phyloP scores from a whole-genome alignment of 2,797 vertebrate genomes.

The Cyprinodon diabolis region DNA sequence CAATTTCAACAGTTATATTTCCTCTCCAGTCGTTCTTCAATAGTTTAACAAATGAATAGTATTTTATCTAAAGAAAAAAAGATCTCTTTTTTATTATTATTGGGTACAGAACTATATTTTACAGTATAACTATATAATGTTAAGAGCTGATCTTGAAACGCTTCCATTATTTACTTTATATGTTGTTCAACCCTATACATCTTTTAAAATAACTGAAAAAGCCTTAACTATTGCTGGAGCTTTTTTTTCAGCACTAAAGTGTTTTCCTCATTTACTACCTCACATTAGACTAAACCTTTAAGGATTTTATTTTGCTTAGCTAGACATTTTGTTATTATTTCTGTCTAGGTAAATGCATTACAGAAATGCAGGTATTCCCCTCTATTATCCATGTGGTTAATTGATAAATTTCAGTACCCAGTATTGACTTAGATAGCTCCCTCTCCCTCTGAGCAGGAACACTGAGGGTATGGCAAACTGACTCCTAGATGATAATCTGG shows the following conservation, averaged over 20 bases:
- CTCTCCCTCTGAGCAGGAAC: constrained; percentile 24
- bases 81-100: not conserved
- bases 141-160: not conserved
- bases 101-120: not conserved
- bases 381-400: not conserved
- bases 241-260: not conserved
- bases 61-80: not conserved
- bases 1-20: not conserved
- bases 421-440: constrained; percentile 15
- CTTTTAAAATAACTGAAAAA: not conserved
- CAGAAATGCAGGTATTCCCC: not conserved
- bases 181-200: not conserved
- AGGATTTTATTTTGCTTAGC: not conserved
- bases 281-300: not conserved
- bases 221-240: not conserved
- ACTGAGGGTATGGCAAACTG: constrained; percentile 16
- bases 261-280: not conserved
- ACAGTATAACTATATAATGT: not conserved
- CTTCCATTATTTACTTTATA: not conserved
- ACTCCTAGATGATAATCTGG: constrained; percentile 20
- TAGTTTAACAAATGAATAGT: not conserved
- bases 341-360: not conserved
- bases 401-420: constrained; percentile 1
- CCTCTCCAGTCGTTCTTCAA: not conserved
- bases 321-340: not conserved